Conservation (phyloP, 2,113 vertebrate genomes). For the Excalfactoria chinensis region DNA sequence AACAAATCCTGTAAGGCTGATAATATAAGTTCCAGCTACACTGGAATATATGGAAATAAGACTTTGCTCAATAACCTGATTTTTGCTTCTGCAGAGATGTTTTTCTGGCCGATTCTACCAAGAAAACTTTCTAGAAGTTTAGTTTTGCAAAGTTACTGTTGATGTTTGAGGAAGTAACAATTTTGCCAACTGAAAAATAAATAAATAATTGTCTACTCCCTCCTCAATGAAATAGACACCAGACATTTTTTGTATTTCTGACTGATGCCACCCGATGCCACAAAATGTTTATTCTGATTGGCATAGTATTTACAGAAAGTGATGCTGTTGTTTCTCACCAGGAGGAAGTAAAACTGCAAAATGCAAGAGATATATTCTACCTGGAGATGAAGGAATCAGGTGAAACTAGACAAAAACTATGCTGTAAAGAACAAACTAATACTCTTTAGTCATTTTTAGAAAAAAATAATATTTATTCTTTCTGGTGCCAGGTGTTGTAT, state of each 20-base stretch:
- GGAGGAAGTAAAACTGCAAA: background rate
- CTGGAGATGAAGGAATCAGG: background rate
- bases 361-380: no score
- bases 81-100: background rate
- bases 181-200: background rate
- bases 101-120: background rate
- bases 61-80: rapidly evolving
- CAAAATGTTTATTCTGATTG: background rate
- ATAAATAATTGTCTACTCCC: background rate
- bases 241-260: background rate
- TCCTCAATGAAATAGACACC: rapidly evolving
- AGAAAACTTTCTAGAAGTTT: background rate
- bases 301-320: background rate
- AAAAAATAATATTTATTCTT: background rate
- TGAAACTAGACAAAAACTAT: background rate
- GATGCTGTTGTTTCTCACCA: background rate
- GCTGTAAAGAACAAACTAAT: background rate
- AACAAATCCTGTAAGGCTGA: background rate
- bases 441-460: rapidly evolving
- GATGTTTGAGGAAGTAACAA: background rate
- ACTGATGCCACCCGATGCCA: background rate
- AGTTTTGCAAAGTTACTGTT: background rate
- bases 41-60: background rate
- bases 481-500: background rate
- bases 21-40: background rate